Evolutionary conservation across 64 coral and sea anemone species (phyloP).

Genomic region (Trachythela sp.): DNA sequence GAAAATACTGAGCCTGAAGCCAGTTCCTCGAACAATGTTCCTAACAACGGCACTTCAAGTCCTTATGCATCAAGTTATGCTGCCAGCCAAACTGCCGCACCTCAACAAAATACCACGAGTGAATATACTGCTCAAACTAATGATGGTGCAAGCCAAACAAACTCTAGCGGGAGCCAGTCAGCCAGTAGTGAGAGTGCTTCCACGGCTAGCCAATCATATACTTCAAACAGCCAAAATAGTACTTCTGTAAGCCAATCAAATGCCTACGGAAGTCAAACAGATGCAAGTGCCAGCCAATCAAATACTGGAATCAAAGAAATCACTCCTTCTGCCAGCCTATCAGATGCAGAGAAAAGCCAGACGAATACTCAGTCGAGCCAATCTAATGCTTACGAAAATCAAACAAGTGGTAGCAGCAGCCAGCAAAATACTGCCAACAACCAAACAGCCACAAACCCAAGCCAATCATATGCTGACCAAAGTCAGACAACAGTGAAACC

Average conservation of each 20-base stretch:
- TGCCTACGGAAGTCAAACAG: not conserved
- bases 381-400: not conserved
- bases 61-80: not conserved
- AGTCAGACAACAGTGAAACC: not conserved
- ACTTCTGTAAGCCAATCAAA: not conserved
- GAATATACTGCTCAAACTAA: not conserved
- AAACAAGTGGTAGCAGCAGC: not conserved
- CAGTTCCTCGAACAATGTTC: not conserved
- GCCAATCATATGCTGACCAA: not conserved
- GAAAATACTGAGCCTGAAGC: not conserved
- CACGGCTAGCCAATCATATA: not conserved
- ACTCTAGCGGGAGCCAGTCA: not conserved
- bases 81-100: not conserved
- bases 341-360: not conserved
- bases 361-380: not conserved
- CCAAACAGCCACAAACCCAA: not conserved
- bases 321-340: not conserved
- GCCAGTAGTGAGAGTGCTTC: not conserved
- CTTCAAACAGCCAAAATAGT: not conserved
- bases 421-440: not conserved
- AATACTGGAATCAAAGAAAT: not conserved
- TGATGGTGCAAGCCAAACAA: not conserved
- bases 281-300: not conserved
- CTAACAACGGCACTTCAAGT: not conserved
- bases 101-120: not conserved